These are phyloP conservation scores for Dendrocincla fuliginosa DNA, from an alignment of 2,797 vertebrate genomes.

Conservation along the genomic window DNA sequence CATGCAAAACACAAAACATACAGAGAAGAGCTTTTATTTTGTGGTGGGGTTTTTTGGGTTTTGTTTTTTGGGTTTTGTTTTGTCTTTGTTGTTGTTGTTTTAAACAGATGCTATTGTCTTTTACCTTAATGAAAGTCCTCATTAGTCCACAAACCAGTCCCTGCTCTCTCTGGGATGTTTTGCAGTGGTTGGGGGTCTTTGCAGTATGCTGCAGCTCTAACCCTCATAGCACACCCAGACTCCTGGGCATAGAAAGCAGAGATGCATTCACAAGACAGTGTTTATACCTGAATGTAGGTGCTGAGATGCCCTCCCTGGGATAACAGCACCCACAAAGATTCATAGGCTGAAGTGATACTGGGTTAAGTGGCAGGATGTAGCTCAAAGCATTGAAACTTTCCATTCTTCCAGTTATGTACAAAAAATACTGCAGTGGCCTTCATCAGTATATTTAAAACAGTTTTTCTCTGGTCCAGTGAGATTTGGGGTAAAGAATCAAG, in stretches of 20 bases:
- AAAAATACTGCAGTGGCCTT: not conserved
- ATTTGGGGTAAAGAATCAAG: not conserved
- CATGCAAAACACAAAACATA: not conserved
- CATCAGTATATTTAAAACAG: not conserved
- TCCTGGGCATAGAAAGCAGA: not conserved
- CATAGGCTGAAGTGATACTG: not conserved
- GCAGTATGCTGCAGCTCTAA: not conserved
- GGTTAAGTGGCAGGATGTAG: not conserved
- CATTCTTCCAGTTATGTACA: not conserved
- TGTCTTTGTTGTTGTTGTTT: not conserved
- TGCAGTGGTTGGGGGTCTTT: not conserved
- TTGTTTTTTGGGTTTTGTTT: too few species aligned
- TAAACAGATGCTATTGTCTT: not conserved
- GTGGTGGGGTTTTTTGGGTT: too few species aligned
- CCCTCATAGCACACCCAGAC: rapidly evolving
- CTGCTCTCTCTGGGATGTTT: not conserved
- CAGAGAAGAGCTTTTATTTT: not conserved
- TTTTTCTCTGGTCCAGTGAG: not conserved
- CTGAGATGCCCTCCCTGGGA: not conserved
- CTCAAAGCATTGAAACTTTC: not conserved
- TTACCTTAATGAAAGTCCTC: not conserved
- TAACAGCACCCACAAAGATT: not conserved
- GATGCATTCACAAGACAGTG: rapidly evolving
- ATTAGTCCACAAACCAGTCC: not conserved
- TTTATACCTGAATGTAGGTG: not conserved